Conservation (phyloP, 2,797 vertebrate genomes). For the Alcedo quadribrachys region DNA sequence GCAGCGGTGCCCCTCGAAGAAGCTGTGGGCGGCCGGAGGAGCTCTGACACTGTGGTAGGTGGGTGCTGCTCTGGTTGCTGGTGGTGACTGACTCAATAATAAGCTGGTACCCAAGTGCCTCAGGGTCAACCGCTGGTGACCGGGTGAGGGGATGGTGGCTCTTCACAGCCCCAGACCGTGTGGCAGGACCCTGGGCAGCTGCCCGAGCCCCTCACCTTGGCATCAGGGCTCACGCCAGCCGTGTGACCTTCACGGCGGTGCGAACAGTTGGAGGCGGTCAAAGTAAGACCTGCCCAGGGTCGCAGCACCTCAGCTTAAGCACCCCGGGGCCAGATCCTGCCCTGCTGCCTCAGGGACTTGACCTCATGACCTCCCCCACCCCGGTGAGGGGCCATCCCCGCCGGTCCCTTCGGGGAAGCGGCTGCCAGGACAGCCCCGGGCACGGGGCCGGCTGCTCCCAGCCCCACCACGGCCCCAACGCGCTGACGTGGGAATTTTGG, state of each 20-base stretch:
- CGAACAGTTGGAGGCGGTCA: neutral
- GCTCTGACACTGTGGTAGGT: rapidly evolving
- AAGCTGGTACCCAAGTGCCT: neutral
- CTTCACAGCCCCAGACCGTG: rapidly evolving
- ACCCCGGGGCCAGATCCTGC: neutral
- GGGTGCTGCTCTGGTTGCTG: neutral
- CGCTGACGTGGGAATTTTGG: neutral
- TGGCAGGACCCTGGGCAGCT: neutral
- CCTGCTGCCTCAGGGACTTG: rapidly evolving
- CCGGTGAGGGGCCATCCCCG: rapidly evolving
- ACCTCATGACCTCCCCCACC: neutral
- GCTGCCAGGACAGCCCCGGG: neutral
- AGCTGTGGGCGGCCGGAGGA: rapidly evolving
- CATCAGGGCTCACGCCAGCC: rapidly evolving
- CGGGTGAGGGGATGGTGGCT: neutral
- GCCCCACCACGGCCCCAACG: rapidly evolving
- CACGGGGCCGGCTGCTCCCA: neutral
- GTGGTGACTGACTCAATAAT: constrained; percentile 15
- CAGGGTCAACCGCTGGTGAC: neutral
- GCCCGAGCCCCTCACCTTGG: neutral
- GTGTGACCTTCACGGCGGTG: rapidly evolving
- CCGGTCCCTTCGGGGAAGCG: neutral
- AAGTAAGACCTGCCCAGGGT: neutral
- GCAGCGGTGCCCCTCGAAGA: neutral
- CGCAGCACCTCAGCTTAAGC: rapidly evolving